Base-by-base conservation (phyloP, 2,113 vertebrate species). In the Oreochromis niloticus region DNA sequence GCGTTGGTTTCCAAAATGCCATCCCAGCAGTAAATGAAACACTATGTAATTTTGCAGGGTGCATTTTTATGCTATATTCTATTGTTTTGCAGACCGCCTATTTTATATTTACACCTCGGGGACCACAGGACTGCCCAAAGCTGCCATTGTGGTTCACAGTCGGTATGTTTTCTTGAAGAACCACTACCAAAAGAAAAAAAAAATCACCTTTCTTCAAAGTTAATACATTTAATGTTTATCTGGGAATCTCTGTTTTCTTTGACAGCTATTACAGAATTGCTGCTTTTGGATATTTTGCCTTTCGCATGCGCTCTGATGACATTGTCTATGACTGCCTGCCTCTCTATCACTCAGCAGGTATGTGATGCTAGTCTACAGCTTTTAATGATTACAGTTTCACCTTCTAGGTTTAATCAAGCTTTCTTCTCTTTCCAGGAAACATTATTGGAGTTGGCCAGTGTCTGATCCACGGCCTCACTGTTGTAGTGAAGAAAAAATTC, bases 31-130 rank as follows among this genome's bases (percentile, higher is more conserved):
- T 78, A 13, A 80, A 13, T 84, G 3, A 82, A 81, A 80, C 34
- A 4, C 41, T 87, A 27, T 84, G 22, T 80, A 36, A 80, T 86
- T 27, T 52, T 59, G 0, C 17, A 73, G 12, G 14, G 10, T 80
- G 54, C 34, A 27, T 27, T 80, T 84, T 4, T 61, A 84, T 71
- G 9, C 7, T 82, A 6, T 86, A 1, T 57, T 85, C 5, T 63
- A 36, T 86, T 87, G 30, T 80, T 86, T 54, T 82, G 52, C 91
- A 98, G 97, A 97, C 85, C 96, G 96, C 0, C 96, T 98, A 50
- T 98, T 98, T 95, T 99, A 98, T 55, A 98, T 99, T 94, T 99
- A 98, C 89, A 98, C 98, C 0, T 99, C 98, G 0, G 98, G 98
- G 17, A 98, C 98, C 9, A 98, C 97, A 0, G 98, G 98, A 50